These are phyloP conservation scores for Hymenopus coronatus DNA, from an alignment of 2,888 invertebrate species.

Conservation along the genomic window DNA sequence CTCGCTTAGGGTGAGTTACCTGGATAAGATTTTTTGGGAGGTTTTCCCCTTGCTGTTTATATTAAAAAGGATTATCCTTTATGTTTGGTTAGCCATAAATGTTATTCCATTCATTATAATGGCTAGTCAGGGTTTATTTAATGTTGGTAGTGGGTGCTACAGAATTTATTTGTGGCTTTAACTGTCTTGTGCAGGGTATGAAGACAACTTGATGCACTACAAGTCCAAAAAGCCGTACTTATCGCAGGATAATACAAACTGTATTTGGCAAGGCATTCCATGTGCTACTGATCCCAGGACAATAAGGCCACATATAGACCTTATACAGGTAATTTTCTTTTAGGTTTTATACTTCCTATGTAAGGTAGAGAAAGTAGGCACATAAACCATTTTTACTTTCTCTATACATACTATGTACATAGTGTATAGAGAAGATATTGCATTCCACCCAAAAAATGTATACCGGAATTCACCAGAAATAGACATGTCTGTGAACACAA, in stretches of 20 bases:
- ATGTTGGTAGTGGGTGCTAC: too few relatives aligned
- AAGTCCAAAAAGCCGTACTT: not conserved
- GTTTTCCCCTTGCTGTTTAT: too few relatives aligned
- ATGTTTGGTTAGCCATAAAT: too few relatives aligned
- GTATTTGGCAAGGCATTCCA: constrained; percentile 23
- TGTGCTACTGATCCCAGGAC: constrained; percentile 18
- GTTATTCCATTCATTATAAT: too few relatives aligned
- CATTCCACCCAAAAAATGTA: not conserved
- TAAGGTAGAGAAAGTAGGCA: not conserved
- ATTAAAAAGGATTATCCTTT: too few relatives aligned
- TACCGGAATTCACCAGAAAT: too few relatives aligned
- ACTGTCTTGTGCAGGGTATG: not conserved
- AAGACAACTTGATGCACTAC: not conserved
- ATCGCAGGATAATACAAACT: not conserved
- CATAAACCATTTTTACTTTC: not conserved
- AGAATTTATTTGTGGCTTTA: not conserved
- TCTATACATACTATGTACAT: too few relatives aligned
- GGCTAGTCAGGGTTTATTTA: too few relatives aligned
- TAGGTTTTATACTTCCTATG: not conserved
- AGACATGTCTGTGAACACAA: too few relatives aligned
- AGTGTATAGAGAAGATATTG: too few relatives aligned
- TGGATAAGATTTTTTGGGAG: too few relatives aligned
- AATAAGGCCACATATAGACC: not conserved
- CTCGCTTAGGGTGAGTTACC: too few relatives aligned
- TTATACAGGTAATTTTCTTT: not conserved